Base-by-base conservation (phyloP, 2,888 invertebrate species). In the Idaea straminata region DNA sequence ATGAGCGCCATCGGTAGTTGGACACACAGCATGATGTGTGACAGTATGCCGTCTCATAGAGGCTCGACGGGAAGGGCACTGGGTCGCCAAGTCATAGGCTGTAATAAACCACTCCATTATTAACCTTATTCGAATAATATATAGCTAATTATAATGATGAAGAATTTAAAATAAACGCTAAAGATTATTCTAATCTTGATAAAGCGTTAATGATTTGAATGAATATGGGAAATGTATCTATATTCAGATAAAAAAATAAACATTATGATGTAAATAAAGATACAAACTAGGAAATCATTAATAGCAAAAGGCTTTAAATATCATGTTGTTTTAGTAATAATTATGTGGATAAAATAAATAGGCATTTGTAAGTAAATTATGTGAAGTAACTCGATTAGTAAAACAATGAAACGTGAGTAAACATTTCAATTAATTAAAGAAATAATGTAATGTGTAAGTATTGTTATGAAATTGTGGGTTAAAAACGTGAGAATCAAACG, bases 31-130 rank as follows among this genome's bases (percentile, higher is more conserved):
- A 91, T 94, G 88, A 91, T 94, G 88, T 86, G 95, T 95, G 74
- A 94, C 95, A 16, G 94, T 96, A 87, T 95, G 97, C 66, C 95
- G 95, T 64, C 95, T 93, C 89, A 94, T 93, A 35, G 95, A 95
- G 61, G 94, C 95, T 64, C 96, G 94, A 66, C 96, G 93, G 61
- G 95, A 95, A 66, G 96, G 96, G 81, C 96, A 96, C 82, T 96
- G 96, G 61, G 96, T 96, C 69, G 97, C 97, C 85, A 97, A 89
- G 88, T 97, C 97, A 83, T 97, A 97, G 61, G 96, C 96, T 95
- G 89, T 10, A 79, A 71, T 36, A 72, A 47, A 47, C 10, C 47
- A 47, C 13, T 47, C 47, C 13, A 47, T 47, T 61, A 72, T 62
- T 38, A 34, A 66, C 25, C 63, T 69, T 64, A 59, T n/a, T 15